Conservation (phyloP, 2,797 vertebrate species). For the Tokudaia muenninki region DNA sequence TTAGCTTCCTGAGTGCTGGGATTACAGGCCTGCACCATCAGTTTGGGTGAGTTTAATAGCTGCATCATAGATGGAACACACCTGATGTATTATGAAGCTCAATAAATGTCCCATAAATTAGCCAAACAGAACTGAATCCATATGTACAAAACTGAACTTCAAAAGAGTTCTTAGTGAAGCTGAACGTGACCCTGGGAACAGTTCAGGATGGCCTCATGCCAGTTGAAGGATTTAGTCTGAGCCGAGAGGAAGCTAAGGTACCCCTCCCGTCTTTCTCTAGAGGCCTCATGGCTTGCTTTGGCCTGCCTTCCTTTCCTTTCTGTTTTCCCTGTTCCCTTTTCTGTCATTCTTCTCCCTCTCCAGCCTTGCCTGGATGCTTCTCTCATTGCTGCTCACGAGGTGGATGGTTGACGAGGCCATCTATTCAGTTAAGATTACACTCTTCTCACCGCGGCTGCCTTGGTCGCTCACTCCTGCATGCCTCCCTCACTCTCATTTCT, state of each 20-base stretch:
- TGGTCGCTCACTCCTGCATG: background rate
- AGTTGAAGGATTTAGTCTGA: background rate
- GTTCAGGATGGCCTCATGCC: background rate
- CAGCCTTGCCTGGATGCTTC: background rate
- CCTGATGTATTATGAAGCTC: background rate
- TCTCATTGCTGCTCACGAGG: background rate
- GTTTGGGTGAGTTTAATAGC: conserved; percentile 21
- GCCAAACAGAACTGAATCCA: background rate
- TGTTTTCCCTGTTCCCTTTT: background rate
- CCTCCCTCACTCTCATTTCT: background rate
- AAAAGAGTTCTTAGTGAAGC: conserved; percentile 11
- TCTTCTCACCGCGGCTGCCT: background rate
- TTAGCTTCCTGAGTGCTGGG: background rate
- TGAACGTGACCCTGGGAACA: background rate
- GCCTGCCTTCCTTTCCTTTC: background rate
- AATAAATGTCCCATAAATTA: background rate
- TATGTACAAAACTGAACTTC: background rate
- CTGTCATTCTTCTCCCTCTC: conserved; percentile 14
- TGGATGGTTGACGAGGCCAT: background rate
- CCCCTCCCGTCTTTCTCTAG: background rate
- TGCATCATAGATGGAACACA: background rate
- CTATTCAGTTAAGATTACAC: no score
- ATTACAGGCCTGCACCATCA: background rate
- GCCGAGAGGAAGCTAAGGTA: background rate
- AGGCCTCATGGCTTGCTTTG: background rate